Percentiles rank a stretch among this genome's conserved stretches.
These are phyloP conservation scores for Mobula hypostoma DNA, from an alignment of 2,113 vertebrate genomes.

Conservation along the genomic window DNA sequence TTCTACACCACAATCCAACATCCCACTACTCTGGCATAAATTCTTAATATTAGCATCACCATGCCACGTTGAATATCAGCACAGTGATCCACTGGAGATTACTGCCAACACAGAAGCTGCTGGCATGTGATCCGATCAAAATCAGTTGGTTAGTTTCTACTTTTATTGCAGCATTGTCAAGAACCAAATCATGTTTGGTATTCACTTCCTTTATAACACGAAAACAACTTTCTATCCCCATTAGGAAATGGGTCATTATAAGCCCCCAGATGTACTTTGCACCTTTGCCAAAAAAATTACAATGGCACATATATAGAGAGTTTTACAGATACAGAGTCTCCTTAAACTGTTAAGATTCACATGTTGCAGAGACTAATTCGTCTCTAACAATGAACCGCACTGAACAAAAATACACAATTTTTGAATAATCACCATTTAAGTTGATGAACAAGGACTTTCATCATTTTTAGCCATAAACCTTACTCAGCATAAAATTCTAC, in stretches of 20 bases:
- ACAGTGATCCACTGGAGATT: neutral
- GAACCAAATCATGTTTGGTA: neutral
- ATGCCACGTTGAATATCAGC: too few species aligned
- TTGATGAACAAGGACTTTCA: neutral
- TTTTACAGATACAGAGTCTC: neutral
- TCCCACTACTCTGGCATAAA: neutral
- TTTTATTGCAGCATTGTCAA: neutral
- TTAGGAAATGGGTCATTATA: neutral
- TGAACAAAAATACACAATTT: neutral
- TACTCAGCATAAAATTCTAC: neutral
- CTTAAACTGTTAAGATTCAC: neutral
- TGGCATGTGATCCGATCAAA: neutral
- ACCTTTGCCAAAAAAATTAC: neutral
- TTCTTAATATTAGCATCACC: neutral
- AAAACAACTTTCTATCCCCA: neutral
- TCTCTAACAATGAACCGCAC: too few species aligned
- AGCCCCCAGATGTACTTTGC: neutral
- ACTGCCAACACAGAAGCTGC: neutral
- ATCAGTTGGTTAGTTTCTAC: neutral
- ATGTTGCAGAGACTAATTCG: too few species aligned
- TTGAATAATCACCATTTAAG: neutral
- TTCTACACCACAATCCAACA: neutral
- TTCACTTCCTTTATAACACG: neutral
- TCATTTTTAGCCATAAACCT: neutral
- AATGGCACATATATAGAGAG: neutral